Evolutionary conservation across 2,797 vertebrate genomes (phyloP), one percentile per base, ranked within the genome.

Genomic region (Rhynchotus rufescens): DNA sequence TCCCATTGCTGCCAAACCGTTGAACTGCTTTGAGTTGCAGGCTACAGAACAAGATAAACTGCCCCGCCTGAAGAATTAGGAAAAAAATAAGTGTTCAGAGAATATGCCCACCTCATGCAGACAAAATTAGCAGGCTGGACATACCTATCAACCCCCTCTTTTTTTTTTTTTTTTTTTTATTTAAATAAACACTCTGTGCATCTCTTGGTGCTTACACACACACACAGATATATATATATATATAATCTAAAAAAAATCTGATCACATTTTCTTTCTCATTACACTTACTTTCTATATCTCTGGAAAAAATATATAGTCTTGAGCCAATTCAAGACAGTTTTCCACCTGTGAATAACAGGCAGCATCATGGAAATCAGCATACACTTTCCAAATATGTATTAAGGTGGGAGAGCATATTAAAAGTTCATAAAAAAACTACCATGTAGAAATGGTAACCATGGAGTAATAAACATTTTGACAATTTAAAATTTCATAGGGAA

Each of bases 61-160:
- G 82, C 47, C 91, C 80, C 36, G 87, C 56, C 56, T 66, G n/a
- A 94, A 67, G 88, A 81, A 16, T 62, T 84, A 93, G 45, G 61
- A 60, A 89, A 95, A 89, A 44, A 52, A 84, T 86, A 56, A 80
- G 51, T 86, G 86, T 81, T 81, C 83, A 89, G 88, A 88, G 84
- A 95, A 89, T 34, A 88, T 2, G 30, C 34, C 71, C 38, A 40
- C 47, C 34, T 54, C 62, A 23, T 23, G 60, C 10, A 57, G 69
- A 86, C 54, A 71, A 86, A 85, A 36, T 36, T 36, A 36, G 36
- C 36, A 36, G 36, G 36, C 36, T 36, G 36, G 36, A 36, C 36
- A 36, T 36, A 36, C 36, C 36, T 36, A 36, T 36, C 9, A 36
- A 36, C 36, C 36, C 36, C 36, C 9, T 9, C 9, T 36, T 36